phyloP scores from a whole-genome alignment of 2,113 vertebrate genomes.

The Narcine bancroftii region DNA sequence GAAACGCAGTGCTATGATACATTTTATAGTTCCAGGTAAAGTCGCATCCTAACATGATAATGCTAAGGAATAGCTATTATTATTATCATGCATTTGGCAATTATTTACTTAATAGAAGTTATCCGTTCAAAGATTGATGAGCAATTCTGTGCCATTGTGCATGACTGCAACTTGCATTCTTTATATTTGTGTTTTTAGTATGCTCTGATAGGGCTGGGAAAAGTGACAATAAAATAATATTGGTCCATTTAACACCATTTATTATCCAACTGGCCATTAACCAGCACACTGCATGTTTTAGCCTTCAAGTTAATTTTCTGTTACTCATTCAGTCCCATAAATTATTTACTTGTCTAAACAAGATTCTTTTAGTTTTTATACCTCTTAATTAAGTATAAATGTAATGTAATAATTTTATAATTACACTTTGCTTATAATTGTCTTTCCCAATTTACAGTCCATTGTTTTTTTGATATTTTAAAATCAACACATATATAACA shows the following conservation, averaged over 20 bases:
- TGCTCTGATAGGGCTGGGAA: not conserved
- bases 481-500: too few relatives aligned
- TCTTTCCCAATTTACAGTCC: not conserved
- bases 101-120: not conserved
- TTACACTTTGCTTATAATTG: not conserved
- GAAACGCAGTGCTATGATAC: slow-evolving; percentile 69
- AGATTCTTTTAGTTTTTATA: not conserved
- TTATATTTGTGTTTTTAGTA: not conserved
- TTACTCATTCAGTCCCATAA: not conserved
- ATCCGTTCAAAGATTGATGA: not conserved
- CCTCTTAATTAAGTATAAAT: not conserved
- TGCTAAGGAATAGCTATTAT: not conserved
- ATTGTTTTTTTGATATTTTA: too few relatives aligned
- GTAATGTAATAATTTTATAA: not conserved
- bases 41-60: not conserved
- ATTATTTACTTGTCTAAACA: not conserved
- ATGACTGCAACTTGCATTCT: not conserved
- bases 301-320: not conserved
- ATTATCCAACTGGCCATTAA: not conserved
- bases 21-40: slow-evolving; percentile 84
- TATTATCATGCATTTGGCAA: too few relatives aligned
- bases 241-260: not conserved
- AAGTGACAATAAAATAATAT: too few relatives aligned
- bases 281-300: not conserved
- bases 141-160: not conserved